Evolutionary conservation across 2,888 invertebrate genomes (phyloP).

Genomic region (Orthosia cruda): DNA sequence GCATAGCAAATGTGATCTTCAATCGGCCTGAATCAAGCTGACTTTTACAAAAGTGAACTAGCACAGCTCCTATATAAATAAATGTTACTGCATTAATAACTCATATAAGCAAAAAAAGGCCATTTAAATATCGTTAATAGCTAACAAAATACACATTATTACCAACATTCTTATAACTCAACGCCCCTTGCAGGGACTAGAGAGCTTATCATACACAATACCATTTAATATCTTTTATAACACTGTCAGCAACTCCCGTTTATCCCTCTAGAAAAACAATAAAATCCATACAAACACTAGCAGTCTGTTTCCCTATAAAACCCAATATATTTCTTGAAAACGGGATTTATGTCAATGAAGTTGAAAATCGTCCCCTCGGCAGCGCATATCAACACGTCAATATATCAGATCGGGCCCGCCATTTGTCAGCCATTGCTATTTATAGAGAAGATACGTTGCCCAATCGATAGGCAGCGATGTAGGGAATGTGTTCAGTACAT

Average conservation of each 20-base stretch:
- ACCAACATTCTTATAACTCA: constrained; percentile 1
- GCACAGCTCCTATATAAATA: not conserved
- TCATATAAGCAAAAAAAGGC: not conserved
- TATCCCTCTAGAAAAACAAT: constrained; percentile 69
- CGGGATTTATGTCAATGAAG: constrained; percentile 78
- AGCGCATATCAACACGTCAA: constrained; percentile 81
- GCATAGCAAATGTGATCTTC: too few relatives aligned
- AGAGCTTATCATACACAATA: constrained; percentile 53
- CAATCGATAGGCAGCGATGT: constrained; percentile 66
- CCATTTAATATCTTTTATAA: constrained; percentile 58
- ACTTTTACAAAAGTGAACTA: not conserved
- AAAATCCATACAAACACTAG: constrained; percentile 66
- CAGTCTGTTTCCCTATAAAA: constrained; percentile 70
- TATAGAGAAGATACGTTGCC: constrained; percentile 75
- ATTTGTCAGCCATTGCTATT: constrained; percentile 81
- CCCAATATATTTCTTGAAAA: constrained; percentile 75
- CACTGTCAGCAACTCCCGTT: constrained; percentile 40
- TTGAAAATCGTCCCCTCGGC: constrained; percentile 76
- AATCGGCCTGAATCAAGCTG: not conserved
- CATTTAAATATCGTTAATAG: not conserved
- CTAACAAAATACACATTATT: constrained; percentile 12
- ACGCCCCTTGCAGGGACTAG: constrained; percentile 16
- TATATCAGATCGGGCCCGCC: constrained; percentile 81
- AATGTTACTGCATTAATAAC: not conserved
- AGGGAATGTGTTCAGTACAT: constrained; percentile 55